These are phyloP conservation scores for Myripristis murdjan DNA, from an alignment of 2,797 vertebrate genomes.

Conservation along the genomic window DNA sequence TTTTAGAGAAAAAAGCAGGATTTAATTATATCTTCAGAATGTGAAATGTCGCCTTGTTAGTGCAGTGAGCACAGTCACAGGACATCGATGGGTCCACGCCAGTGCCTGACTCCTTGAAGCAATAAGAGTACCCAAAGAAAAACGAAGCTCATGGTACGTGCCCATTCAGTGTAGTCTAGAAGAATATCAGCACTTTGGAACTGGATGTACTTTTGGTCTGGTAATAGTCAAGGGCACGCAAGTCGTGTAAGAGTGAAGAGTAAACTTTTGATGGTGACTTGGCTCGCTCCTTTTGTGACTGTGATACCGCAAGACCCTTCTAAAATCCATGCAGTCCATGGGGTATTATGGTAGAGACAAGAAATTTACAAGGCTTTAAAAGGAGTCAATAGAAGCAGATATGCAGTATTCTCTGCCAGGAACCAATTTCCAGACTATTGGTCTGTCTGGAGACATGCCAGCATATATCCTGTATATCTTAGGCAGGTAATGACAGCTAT, in stretches of 20 bases:
- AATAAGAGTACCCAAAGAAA: slow-evolving; percentile 8
- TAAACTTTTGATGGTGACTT: too few relatives aligned
- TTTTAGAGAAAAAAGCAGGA: not conserved
- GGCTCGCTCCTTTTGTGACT: not conserved
- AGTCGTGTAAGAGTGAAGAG: not conserved
- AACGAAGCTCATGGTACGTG: not conserved
- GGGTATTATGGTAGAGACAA: not conserved
- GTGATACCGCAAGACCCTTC: not conserved
- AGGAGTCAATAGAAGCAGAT: slow-evolving; percentile 1
- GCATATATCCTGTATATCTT: not conserved
- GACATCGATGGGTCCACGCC: not conserved
- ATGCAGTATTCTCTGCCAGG: slow-evolving; percentile 7
- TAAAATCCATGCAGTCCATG: not conserved
- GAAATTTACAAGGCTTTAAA: slow-evolving; percentile 22
- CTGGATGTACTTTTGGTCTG: slow-evolving; percentile 1
- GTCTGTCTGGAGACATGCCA: slow-evolving; percentile 31
- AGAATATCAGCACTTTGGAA: not conserved
- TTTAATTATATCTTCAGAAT: not conserved
- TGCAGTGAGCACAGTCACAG: slow-evolving; percentile 4
- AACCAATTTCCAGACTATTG: slow-evolving; percentile 23
- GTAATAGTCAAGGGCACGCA: slow-evolving; percentile 1
- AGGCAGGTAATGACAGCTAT: slow-evolving; percentile 40
- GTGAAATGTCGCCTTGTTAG: slow-evolving; percentile 32
- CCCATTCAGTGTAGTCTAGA: not conserved
- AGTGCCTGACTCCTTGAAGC: slow-evolving; percentile 11